Conservation (phyloP, 2,113 vertebrate genomes). For the Atrichornis clamosus region DNA sequence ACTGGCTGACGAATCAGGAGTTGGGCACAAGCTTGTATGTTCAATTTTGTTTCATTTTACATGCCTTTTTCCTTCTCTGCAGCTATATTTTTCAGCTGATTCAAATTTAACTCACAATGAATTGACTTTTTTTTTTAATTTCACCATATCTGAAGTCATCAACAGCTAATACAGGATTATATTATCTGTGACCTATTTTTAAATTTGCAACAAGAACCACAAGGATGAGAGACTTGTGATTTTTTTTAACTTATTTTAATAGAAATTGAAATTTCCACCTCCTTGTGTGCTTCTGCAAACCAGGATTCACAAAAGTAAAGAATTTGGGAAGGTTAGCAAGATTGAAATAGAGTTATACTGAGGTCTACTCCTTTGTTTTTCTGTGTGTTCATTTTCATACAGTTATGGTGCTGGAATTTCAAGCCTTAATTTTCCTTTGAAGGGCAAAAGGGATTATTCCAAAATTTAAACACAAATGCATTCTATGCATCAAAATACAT, state of each 20-base stretch:
- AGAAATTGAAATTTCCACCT: background rate
- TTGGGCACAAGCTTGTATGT: background rate
- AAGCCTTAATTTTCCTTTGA: background rate
- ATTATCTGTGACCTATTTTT: background rate
- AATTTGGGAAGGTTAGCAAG: background rate
- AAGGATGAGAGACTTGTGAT: background rate
- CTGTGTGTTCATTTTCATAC: background rate
- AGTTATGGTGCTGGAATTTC: background rate
- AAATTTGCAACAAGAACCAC: background rate
- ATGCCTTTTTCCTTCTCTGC: background rate
- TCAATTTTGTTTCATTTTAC: background rate
- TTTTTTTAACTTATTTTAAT: background rate
- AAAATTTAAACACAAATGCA: background rate
- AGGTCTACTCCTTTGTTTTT: background rate
- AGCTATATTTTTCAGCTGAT: background rate
- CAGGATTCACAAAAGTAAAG: background rate
- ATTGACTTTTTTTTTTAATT: background rate
- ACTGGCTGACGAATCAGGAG: accelerated
- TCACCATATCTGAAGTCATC: background rate
- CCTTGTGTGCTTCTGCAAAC: background rate
- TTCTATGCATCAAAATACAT: background rate
- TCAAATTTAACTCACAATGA: background rate
- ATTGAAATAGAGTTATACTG: background rate
- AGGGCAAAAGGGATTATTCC: background rate
- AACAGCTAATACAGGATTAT: background rate